Conservation (phyloP, 2,888 invertebrate genomes). For the Zonitis immaculata region DNA sequence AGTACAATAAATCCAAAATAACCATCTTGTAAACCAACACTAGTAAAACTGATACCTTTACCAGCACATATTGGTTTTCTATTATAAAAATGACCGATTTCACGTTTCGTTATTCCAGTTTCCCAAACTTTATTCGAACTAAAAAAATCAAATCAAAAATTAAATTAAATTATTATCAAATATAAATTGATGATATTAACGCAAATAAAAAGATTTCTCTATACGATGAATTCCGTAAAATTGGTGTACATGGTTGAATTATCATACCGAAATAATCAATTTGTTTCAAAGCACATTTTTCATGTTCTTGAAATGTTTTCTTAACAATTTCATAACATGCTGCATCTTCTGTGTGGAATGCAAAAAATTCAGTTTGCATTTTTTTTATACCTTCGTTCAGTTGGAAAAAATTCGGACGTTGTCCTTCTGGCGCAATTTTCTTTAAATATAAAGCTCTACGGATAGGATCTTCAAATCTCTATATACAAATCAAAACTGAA, state of each 20-base stretch:
- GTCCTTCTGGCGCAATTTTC: conserved; percentile 60
- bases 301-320: conserved; percentile 65
- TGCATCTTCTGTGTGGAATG: conserved; percentile 68
- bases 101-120: conserved; percentile 40
- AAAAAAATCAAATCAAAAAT: background rate
- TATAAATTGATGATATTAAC: conserved; percentile 45
- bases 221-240: conserved; percentile 57
- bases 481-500: too few species aligned
- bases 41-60: conserved; percentile 57
- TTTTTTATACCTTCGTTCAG: conserved; percentile 59
- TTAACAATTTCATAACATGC: conserved; percentile 65
- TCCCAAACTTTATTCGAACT: conserved; percentile 47
- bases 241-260: conserved; percentile 56
- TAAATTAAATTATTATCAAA: background rate
- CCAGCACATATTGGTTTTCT: conserved; percentile 58
- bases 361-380: conserved; percentile 61
- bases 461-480: conserved; percentile 60
- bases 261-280: conserved; percentile 57
- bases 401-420: conserved; percentile 54
- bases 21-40: conserved; percentile 57
- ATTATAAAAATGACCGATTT: conserved; percentile 48
- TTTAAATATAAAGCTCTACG: conserved; percentile 59
- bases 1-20: conserved; percentile 49
- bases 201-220: conserved; percentile 60
- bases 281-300: conserved; percentile 67